Evolutionary conservation across 2,797 vertebrate genomes (phyloP).

Genomic region (Hippocampus kuda): DNA sequence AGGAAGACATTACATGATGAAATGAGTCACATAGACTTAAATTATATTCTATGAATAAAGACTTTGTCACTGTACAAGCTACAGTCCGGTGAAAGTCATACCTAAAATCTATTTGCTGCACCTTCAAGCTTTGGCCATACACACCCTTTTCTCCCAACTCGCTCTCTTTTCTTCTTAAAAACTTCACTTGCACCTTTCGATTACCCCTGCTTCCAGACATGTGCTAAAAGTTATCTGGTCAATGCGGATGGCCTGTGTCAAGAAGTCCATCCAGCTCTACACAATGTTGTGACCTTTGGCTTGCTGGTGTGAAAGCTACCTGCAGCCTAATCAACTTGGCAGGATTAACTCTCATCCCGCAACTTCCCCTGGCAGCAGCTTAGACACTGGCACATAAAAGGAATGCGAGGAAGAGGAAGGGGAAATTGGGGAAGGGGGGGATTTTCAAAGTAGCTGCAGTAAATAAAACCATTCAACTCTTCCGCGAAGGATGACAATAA

Average conservation of each 20-base stretch:
- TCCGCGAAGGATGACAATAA: slow-evolving; percentile 48
- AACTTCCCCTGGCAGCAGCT: slow-evolving; percentile 52
- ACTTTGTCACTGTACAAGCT: background rate
- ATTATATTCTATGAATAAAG: background rate
- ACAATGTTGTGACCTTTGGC: slow-evolving; percentile 61
- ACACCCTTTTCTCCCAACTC: slow-evolving; percentile 32
- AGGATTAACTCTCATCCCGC: slow-evolving; percentile 63
- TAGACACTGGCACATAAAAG: slow-evolving; percentile 42
- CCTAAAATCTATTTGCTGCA: background rate
- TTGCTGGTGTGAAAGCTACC: slow-evolving; percentile 57
- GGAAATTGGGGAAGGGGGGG: slow-evolving; percentile 11
- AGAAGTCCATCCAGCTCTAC: slow-evolving; percentile 58
- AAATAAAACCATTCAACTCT: slow-evolving; percentile 55
- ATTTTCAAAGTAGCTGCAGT: slow-evolving; percentile 39
- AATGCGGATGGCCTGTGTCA: slow-evolving; percentile 56
- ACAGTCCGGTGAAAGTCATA: background rate
- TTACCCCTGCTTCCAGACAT: slow-evolving; percentile 56
- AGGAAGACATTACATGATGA: background rate
- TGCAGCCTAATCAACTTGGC: slow-evolving; percentile 64
- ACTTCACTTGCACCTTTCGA: slow-evolving; percentile 56
- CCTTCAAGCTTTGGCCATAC: slow-evolving; percentile 14
- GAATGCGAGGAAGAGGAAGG: slow-evolving; percentile 28
- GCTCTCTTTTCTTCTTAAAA: slow-evolving; percentile 44
- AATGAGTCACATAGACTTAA: background rate
- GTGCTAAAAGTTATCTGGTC: slow-evolving; percentile 60